These are phyloP conservation scores for Danaus chrysippus DNA, from an alignment of 2,888 invertebrate species.

Conservation along the genomic window DNA sequence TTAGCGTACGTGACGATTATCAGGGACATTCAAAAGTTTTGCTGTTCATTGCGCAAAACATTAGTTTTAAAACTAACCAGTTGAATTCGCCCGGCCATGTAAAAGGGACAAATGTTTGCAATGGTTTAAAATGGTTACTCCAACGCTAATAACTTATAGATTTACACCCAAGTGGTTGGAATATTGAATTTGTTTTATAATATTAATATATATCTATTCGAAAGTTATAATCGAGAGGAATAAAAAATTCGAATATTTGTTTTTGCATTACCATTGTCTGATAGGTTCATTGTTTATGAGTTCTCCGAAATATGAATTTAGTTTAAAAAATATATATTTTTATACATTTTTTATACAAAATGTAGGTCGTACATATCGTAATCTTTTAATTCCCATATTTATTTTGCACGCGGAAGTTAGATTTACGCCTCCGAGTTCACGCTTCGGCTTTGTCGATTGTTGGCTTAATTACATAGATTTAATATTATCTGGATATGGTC, in stretches of 20 bases:
- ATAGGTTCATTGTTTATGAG: no score
- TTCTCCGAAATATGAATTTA: no score
- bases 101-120: background rate
- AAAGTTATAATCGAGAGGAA: background rate
- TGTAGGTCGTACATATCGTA: no score
- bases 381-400: constrained; percentile 19
- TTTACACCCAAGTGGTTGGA: background rate
- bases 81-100: constrained; percentile 14
- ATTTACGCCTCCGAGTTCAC: constrained; percentile 31
- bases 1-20: constrained; percentile 25
- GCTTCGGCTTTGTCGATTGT: constrained; percentile 34
- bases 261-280: no score
- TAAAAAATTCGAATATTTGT: background rate
- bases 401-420: constrained; percentile 30
- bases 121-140: background rate
- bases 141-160: background rate
- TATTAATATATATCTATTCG: background rate
- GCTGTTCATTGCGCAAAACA: constrained; percentile 20
- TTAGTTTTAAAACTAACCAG: constrained; percentile 21
- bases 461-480: constrained; percentile 15
- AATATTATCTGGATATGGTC: constrained; percentile 1
- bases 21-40: constrained; percentile 25
- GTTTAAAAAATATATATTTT: no score
- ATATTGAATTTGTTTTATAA: constrained; percentile 5
- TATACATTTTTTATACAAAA: no score